A percentile compares a stretch with the other conserved stretches of the same genome.
phyloP scores from a whole-genome alignment of 2,888 invertebrate species.

The Parochlus steinenii region DNA sequence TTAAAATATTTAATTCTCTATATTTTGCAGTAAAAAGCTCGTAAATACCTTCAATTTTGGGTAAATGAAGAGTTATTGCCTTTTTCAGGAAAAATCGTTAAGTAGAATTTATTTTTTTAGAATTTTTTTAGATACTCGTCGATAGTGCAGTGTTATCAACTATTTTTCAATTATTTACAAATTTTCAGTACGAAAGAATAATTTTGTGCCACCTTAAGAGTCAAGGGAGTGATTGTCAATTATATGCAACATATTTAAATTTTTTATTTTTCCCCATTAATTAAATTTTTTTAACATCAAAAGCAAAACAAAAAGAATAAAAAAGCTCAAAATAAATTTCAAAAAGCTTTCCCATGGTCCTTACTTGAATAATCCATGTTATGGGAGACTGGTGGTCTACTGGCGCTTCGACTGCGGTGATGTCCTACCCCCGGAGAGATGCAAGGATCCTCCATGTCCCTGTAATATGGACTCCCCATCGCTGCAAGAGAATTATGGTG shows the following conservation, averaged over 20 bases:
- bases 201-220: not conserved
- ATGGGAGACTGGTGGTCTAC: constrained; percentile 44
- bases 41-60: too few species aligned
- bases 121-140: too few species aligned
- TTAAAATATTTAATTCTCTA: too few species aligned
- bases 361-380: constrained; percentile 41
- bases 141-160: too few species aligned
- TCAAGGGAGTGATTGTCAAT: too few species aligned
- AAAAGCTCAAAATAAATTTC: constrained; percentile 4
- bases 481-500: constrained; percentile 34
- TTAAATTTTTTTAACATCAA: not conserved
- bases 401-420: constrained; percentile 68
- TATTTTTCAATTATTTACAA: too few species aligned
- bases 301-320: not conserved
- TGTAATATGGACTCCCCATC: constrained; percentile 49
- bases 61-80: too few species aligned
- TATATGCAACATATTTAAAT: not conserved
- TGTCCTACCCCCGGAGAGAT: constrained; percentile 68
- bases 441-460: constrained; percentile 67
- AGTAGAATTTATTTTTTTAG: too few species aligned
- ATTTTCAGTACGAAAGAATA: too few species aligned
- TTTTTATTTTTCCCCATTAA: too few species aligned
- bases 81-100: too few species aligned
- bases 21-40: too few species aligned
- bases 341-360: constrained; percentile 11